Evolutionary conservation across 2,888 invertebrate species (phyloP), one percentile per base, ranked within the genome.

Genomic region (Leptopilina myrica): DNA sequence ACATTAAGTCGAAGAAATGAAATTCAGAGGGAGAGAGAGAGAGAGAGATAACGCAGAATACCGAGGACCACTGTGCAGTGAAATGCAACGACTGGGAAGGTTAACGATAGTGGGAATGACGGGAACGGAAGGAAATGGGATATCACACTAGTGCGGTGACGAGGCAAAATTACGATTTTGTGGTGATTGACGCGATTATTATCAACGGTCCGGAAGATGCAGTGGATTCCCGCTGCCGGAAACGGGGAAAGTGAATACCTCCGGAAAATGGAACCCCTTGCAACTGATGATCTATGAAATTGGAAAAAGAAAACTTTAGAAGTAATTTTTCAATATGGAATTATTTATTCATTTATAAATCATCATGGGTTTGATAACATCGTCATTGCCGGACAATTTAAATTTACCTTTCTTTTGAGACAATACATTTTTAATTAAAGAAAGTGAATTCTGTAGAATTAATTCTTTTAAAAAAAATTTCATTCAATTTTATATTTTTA

Each of bases 231-330:
- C 49, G 49, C 66, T 56, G 62, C 78, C 81, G 82, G 80, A 80
- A 79, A 69, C 79, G 76, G 78, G 79, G 80, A 80, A 82, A 83
- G 83, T 81, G 84, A 84, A 86, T 84, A 84, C 85, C 85, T 79
- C 83, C 79, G 82, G 81, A 86, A 86, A 86, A 82, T 85, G 83
- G 85, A 84, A 86, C 33, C 43, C 84, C 80, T 79, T 73, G 64
- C 46, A 53, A 78, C 59, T 56, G 75, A 77, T 65, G 77, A 78
- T 77, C 67, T 66, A n/a, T 75, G 76, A 79, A 78, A 73, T 40
- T 53, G 40, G 56, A 59, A n/a, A 14, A 73, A 73, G 40, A 40
- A 59, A 15, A 56, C 15, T 62, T 7, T 8, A 1, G 6, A 8
- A 62, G 9, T 62, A 8, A 62, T 62, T 62, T 15, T 62, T 20